Evolutionary conservation across 2,888 invertebrate species (phyloP).

Genomic region (Ichneumoninae sp.): DNA sequence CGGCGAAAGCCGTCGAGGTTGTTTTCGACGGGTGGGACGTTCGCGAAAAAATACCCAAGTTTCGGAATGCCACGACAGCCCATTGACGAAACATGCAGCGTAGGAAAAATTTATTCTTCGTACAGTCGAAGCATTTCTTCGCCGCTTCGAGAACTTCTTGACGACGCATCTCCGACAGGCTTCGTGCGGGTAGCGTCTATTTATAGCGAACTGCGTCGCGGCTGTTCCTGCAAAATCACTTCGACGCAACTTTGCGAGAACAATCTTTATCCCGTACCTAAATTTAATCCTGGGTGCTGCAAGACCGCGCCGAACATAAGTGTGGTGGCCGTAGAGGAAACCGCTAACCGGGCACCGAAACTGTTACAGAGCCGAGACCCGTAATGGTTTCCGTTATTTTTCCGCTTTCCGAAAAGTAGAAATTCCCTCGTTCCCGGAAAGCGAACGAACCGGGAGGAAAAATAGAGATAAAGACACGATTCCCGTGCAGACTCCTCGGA

Average conservation of each 20-base stretch:
- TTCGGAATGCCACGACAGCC: not conserved
- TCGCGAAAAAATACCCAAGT: not conserved
- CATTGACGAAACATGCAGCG: not conserved
- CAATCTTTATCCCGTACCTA: not conserved
- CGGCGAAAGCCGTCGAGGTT: not conserved
- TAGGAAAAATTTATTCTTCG: not conserved
- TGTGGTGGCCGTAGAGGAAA: not conserved
- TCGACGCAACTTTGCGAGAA: not conserved
- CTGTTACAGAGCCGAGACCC: not conserved
- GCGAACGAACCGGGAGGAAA: constrained; percentile 23
- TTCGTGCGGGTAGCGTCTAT: not conserved
- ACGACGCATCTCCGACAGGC: not conserved
- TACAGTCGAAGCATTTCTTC: constrained; percentile 1
- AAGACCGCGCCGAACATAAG: not conserved
- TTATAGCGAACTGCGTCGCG: not conserved
- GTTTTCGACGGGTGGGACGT: constrained; percentile 17
- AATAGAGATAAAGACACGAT: constrained; percentile 24
- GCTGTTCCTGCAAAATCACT: not conserved
- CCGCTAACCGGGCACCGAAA: not conserved
- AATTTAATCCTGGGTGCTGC: not conserved
- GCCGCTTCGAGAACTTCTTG: not conserved
- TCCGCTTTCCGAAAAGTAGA: not conserved
- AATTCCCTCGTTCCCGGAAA: constrained; percentile 19
- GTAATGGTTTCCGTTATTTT: constrained; percentile 25
- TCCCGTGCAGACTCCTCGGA: constrained; percentile 53